A percentile compares a stretch with the other conserved stretches of the same genome.
Evolutionary conservation across 2,888 invertebrate genomes (phyloP).

Genomic region (Euzophera pinguis): DNA sequence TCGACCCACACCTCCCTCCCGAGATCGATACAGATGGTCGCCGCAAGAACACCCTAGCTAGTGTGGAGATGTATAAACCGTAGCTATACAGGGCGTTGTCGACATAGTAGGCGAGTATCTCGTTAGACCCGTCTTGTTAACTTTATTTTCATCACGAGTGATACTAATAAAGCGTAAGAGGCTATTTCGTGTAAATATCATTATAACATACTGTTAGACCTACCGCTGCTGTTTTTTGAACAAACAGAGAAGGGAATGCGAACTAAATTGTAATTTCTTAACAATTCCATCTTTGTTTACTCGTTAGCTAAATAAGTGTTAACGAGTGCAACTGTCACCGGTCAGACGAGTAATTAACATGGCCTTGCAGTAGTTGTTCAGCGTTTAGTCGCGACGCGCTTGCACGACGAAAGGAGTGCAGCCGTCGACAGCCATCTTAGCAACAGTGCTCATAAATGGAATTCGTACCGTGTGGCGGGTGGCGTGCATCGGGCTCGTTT

Average conservation of each 20-base stretch:
- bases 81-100: constrained; percentile 36
- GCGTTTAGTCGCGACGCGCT: constrained; percentile 34
- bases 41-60: constrained; percentile 60
- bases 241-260: background rate
- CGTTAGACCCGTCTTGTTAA: constrained; percentile 2
- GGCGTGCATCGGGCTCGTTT: constrained; percentile 73
- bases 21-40: constrained; percentile 76
- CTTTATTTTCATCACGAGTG: background rate
- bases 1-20: constrained; percentile 73
- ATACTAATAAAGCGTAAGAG: background rate
- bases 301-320: constrained; percentile 38
- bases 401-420: constrained; percentile 66
- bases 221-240: background rate
- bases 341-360: constrained; percentile 62
- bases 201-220: background rate
- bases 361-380: constrained; percentile 57
- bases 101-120: constrained; percentile 24
- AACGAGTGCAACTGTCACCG: constrained; percentile 54
- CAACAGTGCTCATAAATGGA: constrained; percentile 63
- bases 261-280: background rate
- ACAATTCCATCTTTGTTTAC: constrained; percentile 20
- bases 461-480: constrained; percentile 69
- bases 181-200: too few species aligned
- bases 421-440: constrained; percentile 53
- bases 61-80: constrained; percentile 44